Conservation (phyloP, 2,888 invertebrate genomes). For the Steinernema hermaphroditum region DNA sequence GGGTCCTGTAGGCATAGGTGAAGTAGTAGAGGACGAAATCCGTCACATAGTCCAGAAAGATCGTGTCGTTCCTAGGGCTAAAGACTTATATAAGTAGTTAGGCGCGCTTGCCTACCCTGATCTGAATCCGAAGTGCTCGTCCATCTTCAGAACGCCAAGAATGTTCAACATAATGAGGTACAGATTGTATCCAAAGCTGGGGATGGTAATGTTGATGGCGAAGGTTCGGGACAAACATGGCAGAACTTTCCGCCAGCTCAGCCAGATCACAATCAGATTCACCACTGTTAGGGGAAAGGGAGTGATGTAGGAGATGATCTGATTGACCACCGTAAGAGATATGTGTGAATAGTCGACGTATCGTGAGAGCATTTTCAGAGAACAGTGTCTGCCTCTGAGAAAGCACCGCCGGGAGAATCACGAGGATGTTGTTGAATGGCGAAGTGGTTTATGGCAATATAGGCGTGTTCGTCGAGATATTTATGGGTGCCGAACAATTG, state of each 20-base stretch:
- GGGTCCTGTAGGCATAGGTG: neutral
- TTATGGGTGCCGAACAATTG: too few relatives aligned
- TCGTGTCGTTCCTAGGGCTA: neutral
- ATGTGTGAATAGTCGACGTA: neutral
- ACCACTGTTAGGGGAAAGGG: neutral
- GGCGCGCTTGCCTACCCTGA: neutral
- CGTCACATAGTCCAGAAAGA: neutral
- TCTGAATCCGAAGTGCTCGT: neutral
- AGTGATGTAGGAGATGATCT: neutral
- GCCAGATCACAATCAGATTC: neutral
- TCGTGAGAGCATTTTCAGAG: too few relatives aligned
- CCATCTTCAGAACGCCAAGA: neutral
- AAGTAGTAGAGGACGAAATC: constrained; percentile 8
- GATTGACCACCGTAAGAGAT: neutral
- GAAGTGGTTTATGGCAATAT: too few relatives aligned
- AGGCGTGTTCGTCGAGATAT: too few relatives aligned
- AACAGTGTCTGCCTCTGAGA: too few relatives aligned
- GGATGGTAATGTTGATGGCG: neutral
- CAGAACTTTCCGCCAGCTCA: neutral
- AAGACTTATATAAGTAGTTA: neutral
- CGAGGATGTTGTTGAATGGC: too few relatives aligned
- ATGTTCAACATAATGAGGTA: neutral
- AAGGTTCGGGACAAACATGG: neutral
- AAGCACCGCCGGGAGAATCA: too few relatives aligned
- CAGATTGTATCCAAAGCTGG: neutral